These are phyloP conservation scores for Ciona savignyi DNA, from an alignment of 23 tunicate genomes.

Conservation along the genomic window DNA sequence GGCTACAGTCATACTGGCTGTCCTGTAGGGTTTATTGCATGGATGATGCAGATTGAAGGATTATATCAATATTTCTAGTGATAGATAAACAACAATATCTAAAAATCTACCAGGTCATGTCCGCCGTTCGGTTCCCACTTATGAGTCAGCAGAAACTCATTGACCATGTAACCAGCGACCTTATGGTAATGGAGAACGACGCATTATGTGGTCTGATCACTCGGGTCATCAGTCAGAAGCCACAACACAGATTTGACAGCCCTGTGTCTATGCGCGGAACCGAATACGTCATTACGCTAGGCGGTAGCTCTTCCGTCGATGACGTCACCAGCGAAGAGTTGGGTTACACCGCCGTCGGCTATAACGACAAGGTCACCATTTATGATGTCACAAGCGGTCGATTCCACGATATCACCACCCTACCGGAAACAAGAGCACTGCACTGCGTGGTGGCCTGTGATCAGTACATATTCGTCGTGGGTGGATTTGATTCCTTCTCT, in stretches of 20 bases:
- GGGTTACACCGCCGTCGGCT: conserved; percentile 73
- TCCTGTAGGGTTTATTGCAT: too few relatives aligned
- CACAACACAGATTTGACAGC: conserved; percentile 18
- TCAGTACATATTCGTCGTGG: conserved; percentile 75
- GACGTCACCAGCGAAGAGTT: conserved; percentile 80
- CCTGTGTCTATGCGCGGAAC: conserved; percentile 65
- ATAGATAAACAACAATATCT: too few relatives aligned
- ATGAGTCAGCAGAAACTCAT: conserved; percentile 32
- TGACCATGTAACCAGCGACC: conserved; percentile 58
- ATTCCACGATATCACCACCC: conserved; percentile 42
- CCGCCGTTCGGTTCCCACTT: conserved; percentile 68
- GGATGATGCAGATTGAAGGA: too few relatives aligned
- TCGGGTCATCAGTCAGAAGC: conserved; percentile 37
- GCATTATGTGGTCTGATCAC: conserved; percentile 30
- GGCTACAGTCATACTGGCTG: too few relatives aligned
- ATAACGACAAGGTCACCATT: conserved; percentile 43
- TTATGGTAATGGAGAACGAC: conserved; percentile 55
- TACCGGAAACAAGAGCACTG: conserved; percentile 67
- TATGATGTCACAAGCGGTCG: conserved; percentile 27
- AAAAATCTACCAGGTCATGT: conserved; percentile 74
- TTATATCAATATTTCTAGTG: too few relatives aligned
- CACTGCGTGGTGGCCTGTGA: conserved; percentile 74
- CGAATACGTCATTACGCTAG: conserved; percentile 37
- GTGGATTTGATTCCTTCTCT: conserved; percentile 89
- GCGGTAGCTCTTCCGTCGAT: conserved; percentile 64